Base-by-base conservation (phyloP, 1,140 invertebrate species). In the Mya arenaria region DNA sequence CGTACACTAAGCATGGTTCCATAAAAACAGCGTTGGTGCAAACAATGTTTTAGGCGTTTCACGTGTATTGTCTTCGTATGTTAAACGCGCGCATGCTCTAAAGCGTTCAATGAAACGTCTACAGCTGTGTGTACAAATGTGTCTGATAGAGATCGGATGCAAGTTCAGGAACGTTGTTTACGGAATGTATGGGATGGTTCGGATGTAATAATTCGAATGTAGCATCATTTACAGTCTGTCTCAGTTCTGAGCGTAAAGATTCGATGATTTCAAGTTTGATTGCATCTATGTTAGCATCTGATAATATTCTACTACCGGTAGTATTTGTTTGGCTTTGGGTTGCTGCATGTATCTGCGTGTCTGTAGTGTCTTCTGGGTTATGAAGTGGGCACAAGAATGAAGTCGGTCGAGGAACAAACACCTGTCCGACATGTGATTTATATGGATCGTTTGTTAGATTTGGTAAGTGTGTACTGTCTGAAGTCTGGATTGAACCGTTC, bases 91-190 rank as follows among this genome's bases (percentile, higher is more conserved):
- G n/a, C n/a, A n/a, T n/a, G n/a, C n/a, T n/a, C n/a, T n/a, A n/a
- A n/a, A n/a, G n/a, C n/a, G n/a, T n/a, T n/a, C n/a, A n/a, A n/a
- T n/a, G n/a, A n/a, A n/a, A n/a, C n/a, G n/a, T n/a, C n/a, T n/a
- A n/a, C n/a, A 82, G 52, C 25, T 82, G 79, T 32, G 79, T 82
- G 52, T 82, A 82, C n/a, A 82, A 69, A 32, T 82, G 79, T 13
- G 79, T 82, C 30, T 82, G 79, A 25, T 82, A 82, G 4, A 82
- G 41, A 30, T 82, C 79, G 6, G 79, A 73, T 44, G 52, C 30
- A 15, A 82, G 41, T 17, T 63, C 71, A 6, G 79, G 79, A 8
- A 82, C 25, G 19, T 28, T 6, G 32, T 75, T 75, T 8, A n/a
- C n/a, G n/a, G 73, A 25, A 15, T 34, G 25, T 72, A n/a, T 30